Evolutionary conservation across 2,113 vertebrate species (phyloP).

Genomic region (Apteryx mantelli): DNA sequence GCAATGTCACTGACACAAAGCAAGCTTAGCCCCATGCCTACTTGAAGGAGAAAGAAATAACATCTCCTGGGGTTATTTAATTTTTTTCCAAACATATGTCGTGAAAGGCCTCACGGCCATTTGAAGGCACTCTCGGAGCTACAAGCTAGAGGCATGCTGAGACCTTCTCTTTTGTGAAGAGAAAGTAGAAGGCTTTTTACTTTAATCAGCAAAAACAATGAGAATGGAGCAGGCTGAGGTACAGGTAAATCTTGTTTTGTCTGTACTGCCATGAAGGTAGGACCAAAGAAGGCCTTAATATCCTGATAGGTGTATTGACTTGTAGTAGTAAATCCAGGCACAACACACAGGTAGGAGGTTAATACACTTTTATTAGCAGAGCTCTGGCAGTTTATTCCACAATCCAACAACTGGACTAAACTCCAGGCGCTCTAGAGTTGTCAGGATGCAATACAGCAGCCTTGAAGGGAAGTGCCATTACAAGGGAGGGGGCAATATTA

Average conservation of each 20-base stretch:
- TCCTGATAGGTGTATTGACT: not conserved
- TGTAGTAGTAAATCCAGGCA: not conserved
- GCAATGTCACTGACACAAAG: slow-evolving; percentile 45
- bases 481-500: not conserved
- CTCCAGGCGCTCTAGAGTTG: not conserved
- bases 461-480: not conserved
- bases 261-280: not conserved
- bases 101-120: not conserved
- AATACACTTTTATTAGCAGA: not conserved
- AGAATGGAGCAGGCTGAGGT: not conserved
- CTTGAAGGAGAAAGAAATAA: slow-evolving; percentile 37
- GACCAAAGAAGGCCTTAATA: not conserved
- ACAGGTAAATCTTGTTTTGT: not conserved
- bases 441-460: not conserved
- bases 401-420: not conserved
- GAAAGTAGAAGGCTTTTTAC: not conserved
- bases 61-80: slow-evolving; percentile 36
- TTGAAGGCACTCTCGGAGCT: slow-evolving; percentile 40
- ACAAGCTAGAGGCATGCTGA: slow-evolving; percentile 46
- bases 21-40: not conserved
- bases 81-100: slow-evolving; percentile 39
- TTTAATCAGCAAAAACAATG: slow-evolving; percentile 16
- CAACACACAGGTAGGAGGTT: not conserved
- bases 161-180: slow-evolving; percentile 2
- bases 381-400: not conserved